Base-by-base conservation (phyloP, 1,140 invertebrate species). In the Drosophila kepulauana region DNA sequence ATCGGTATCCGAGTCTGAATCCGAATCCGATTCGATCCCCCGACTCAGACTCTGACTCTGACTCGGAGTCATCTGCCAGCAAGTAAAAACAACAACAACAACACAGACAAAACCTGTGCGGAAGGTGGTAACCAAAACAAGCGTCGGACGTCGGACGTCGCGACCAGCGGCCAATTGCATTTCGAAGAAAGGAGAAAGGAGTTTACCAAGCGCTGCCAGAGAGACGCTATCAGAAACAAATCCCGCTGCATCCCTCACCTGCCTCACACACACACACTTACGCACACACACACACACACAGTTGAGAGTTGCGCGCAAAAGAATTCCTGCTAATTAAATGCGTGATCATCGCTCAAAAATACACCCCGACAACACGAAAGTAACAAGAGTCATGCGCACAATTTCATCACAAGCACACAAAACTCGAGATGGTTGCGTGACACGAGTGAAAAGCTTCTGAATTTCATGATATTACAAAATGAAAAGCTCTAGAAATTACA, bases 261-360 rank as follows among this genome's bases (percentile, higher is more conserved):
- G 25, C 8, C n/a, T 7, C 48, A n/a, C 35, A 28, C 41, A 38
- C 49, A 51, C 51, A 38, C 56, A 67, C 57, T 63, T 35, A 56
- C n/a, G 49, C 45, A 46, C 13, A 56, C 20, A 3, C 41, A 38
- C 43, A 56, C n/a, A 52, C 45, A 51, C 16, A 56, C 20, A 25
- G 3, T 25, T 25, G 28, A 48, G 30, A 65, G 15, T 33, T 8
- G 13, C 57, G 51, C 41, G 51, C 56, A 10, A 49, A 70, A 72
- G 66, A 87, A 87, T 87, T 88, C 80, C 77, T 78, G 84, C 84
- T 87, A 88, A 87, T 87, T 87, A 88, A 87, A 87, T 87, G 85
- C 84, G 74, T 81, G 84, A 84, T 88, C 84, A 88, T 68, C 69
- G 77, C 77, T 79, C 80, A 75, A 78, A 82, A 86, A 86, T 82